phyloP scores from a whole-genome alignment of 2,797 vertebrate genomes.

The Rhinichthys osculus region DNA sequence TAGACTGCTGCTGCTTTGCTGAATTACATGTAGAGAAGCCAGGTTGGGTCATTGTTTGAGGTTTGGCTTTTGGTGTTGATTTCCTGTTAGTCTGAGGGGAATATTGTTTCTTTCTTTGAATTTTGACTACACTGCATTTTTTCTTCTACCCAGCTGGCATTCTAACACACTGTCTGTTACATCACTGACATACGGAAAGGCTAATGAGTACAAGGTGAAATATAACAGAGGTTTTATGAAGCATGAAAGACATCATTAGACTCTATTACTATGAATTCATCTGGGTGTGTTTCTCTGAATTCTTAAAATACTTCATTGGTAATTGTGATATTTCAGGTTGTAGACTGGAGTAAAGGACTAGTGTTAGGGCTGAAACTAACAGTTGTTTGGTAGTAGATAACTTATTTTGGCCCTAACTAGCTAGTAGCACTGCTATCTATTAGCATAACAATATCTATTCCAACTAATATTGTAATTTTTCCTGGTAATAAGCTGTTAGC shows the following conservation, averaged over 20 bases:
- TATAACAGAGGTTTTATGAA: constrained; percentile 27
- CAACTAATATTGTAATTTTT: neutral
- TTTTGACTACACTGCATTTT: constrained; percentile 14
- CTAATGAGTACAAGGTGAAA: constrained; percentile 31
- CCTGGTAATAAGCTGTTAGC: neutral
- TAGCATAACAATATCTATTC: neutral
- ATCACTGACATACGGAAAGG: constrained; percentile 23
- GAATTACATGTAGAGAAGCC: constrained; percentile 3
- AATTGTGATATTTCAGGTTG: neutral
- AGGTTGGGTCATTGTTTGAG: neutral
- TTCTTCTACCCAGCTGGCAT: neutral
- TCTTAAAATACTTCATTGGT: neutral
- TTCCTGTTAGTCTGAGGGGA: neutral
- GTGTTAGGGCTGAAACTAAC: neutral
- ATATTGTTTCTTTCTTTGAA: constrained; percentile 1
- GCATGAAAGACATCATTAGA: constrained; percentile 24
- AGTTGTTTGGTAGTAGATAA: neutral
- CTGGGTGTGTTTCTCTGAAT: neutral
- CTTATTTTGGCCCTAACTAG: neutral
- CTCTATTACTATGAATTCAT: constrained; percentile 25
- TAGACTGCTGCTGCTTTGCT: neutral
- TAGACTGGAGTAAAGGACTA: neutral
- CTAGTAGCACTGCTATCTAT: neutral
- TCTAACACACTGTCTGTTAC: neutral
- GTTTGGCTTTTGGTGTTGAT: neutral